phyloP scores from a whole-genome alignment of 2,113 vertebrate genomes.

The Rhea americana region DNA sequence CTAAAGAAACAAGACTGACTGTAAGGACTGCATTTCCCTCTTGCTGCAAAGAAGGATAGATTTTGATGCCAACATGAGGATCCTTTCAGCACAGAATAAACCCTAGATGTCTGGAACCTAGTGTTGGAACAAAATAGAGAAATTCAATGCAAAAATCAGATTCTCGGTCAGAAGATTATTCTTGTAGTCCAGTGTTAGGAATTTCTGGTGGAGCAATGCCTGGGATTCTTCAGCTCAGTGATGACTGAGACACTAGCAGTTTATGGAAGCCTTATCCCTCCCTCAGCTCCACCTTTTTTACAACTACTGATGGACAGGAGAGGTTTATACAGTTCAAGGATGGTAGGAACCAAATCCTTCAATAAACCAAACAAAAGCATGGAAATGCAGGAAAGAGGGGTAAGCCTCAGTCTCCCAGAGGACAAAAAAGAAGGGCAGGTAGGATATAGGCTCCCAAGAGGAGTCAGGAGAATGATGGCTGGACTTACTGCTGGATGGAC shows the following conservation, averaged over 20 bases:
- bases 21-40: not conserved
- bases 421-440: not conserved
- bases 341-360: not conserved
- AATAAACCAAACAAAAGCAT: not conserved
- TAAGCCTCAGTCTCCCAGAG: not conserved
- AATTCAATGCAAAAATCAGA: not conserved
- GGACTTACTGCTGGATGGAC: not conserved
- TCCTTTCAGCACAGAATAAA: not conserved
- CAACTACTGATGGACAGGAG: not conserved
- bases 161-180: not conserved
- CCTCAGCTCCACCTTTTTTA: not conserved
- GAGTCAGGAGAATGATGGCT: not conserved
- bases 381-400: not conserved
- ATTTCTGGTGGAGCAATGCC: not conserved
- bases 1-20: not conserved
- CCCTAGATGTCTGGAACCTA: not conserved
- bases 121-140: not conserved
- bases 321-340: not conserved
- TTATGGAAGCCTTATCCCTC: not conserved
- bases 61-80: not conserved
- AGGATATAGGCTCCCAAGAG: not conserved
- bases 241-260: not conserved
- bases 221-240: not conserved
- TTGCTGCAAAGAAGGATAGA: not conserved
- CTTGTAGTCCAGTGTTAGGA: not conserved